phyloP scores from a whole-genome alignment of 2,113 vertebrate genomes.

The Odontophorus gujanensis region DNA sequence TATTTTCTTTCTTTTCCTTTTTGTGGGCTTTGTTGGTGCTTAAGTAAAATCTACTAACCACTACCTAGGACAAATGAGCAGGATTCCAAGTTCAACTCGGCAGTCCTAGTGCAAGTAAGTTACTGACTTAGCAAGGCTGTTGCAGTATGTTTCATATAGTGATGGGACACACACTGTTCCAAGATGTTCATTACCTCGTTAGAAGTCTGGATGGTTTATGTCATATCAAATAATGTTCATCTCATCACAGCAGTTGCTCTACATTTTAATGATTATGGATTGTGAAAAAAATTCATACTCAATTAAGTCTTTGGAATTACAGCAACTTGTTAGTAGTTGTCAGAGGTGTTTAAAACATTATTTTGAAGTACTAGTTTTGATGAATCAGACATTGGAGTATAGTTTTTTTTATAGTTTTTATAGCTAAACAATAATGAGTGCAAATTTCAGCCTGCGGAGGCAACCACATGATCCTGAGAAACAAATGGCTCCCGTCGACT shows the following conservation, averaged over 20 bases:
- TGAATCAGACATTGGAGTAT: not conserved
- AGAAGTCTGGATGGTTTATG: not conserved
- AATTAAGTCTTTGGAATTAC: slow-evolving; percentile 16
- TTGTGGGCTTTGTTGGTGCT: not conserved
- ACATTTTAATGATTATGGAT: not conserved
- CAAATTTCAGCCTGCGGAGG: not conserved
- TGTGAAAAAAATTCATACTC: not conserved
- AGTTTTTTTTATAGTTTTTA: not conserved
- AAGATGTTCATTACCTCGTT: not conserved
- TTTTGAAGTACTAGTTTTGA: not conserved
- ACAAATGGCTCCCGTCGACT: not conserved
- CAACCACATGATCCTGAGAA: not conserved
- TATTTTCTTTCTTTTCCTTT: not conserved
- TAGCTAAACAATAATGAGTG: not conserved
- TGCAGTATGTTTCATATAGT: fast-evolving
- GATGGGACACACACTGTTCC: not conserved
- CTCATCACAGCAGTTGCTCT: not conserved
- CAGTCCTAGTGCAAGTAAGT: fast-evolving
- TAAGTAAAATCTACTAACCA: not conserved
- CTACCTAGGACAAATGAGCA: not conserved
- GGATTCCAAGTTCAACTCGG: not conserved
- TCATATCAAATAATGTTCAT: slow-evolving; percentile 29
- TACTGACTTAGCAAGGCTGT: not conserved
- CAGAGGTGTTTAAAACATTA: not conserved
- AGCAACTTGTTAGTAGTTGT: not conserved